phyloP scores from a whole-genome alignment of 2,113 vertebrate genomes.

The Acanthochromis polyacanthus region DNA sequence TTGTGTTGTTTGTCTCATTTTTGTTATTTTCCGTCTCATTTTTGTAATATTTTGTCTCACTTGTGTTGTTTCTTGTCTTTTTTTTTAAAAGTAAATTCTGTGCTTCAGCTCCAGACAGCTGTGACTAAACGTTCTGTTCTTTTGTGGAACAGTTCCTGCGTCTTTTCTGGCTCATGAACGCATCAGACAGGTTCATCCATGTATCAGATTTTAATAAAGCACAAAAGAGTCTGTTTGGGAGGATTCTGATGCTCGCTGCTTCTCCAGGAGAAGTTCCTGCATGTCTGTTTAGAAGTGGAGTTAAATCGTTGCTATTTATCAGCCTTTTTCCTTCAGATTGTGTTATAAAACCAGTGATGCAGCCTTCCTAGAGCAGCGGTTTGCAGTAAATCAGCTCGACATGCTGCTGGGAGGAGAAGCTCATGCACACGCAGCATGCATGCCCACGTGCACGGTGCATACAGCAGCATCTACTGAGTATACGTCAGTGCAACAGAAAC shows the following conservation, averaged over 20 bases:
- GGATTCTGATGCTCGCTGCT: not conserved
- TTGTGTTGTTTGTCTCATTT: too few species aligned
- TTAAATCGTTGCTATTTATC: constrained; percentile 14
- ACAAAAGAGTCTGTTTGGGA: not conserved
- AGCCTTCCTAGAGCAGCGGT: not conserved
- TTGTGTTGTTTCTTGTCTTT: too few species aligned
- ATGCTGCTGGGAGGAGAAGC: not conserved
- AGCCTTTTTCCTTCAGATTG: constrained; percentile 8
- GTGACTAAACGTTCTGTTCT: too few species aligned
- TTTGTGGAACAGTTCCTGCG: not conserved
- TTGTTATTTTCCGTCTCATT: too few species aligned
- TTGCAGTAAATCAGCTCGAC: constrained; percentile 16
- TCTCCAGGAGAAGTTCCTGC: not conserved
- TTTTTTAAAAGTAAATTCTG: too few species aligned
- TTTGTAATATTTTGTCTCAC: too few species aligned
- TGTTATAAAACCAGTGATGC: constrained; percentile 22
- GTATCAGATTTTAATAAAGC: constrained; percentile 16
- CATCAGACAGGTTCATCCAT: constrained; percentile 33
- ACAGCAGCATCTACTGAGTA: not conserved
- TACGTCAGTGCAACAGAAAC: not conserved
- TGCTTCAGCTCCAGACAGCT: too few species aligned
- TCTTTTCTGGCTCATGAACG: not conserved
- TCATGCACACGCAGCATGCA: not conserved
- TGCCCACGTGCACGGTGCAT: not conserved
- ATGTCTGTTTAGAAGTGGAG: not conserved